Percentiles rank a stretch among this genome's conserved stretches.
Conservation (phyloP, 2,113 vertebrate species). For the Meles meles region DNA sequence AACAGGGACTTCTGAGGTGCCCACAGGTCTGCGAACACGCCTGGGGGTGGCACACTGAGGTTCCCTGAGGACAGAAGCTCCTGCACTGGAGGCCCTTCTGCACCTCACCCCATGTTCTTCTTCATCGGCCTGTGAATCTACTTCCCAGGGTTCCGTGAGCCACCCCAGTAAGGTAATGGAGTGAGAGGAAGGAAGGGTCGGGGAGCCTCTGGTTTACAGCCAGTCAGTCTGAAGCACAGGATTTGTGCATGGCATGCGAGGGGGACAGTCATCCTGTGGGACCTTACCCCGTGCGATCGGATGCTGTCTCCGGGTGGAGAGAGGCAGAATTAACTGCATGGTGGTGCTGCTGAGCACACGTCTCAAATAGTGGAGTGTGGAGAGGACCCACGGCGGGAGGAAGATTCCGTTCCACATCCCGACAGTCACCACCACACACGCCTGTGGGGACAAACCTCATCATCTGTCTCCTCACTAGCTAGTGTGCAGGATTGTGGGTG, state of each 20-base stretch:
- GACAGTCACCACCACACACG: background rate
- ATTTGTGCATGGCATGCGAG: background rate
- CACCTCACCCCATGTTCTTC: background rate
- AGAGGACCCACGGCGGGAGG: background rate
- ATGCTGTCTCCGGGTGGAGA: background rate
- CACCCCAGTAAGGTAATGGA: background rate
- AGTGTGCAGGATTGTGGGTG: background rate
- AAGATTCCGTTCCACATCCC: background rate
- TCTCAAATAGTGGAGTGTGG: background rate
- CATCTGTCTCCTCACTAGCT: background rate
- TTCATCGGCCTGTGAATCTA: background rate
- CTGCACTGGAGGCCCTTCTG: no score
- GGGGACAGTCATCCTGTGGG: background rate
- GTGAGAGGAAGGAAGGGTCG: background rate
- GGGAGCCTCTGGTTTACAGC: background rate
- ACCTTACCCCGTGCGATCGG: background rate
- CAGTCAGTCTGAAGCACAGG: background rate
- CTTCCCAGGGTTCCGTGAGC: background rate
- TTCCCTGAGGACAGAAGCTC: background rate
- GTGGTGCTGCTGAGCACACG: background rate
- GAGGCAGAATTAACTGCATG: background rate
- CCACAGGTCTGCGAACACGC: background rate
- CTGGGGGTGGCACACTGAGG: background rate
- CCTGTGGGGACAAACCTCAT: background rate
- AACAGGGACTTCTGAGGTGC: background rate